These are phyloP conservation scores for Sebastiscus tertius DNA, from an alignment of 2,797 vertebrate genomes.

Conservation along the genomic window DNA sequence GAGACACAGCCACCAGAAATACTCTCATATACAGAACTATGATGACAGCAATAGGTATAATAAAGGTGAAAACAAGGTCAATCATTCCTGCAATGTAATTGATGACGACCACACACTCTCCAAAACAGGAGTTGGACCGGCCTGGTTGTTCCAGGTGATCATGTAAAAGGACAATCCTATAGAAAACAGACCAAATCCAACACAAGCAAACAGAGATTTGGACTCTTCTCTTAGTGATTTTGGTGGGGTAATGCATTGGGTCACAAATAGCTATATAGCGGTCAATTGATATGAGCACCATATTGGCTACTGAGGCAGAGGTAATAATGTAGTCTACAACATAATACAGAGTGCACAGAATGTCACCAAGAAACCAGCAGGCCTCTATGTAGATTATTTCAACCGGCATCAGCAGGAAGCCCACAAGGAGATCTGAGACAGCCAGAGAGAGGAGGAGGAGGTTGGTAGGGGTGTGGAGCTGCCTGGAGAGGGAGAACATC, in stretches of 20 bases:
- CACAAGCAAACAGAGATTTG: slow-evolving; percentile 19
- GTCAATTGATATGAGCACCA: slow-evolving; percentile 60
- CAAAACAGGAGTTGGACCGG: slow-evolving; percentile 48
- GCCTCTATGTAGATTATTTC: slow-evolving; percentile 38
- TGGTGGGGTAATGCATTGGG: slow-evolving; percentile 39
- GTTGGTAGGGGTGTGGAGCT: slow-evolving; percentile 65
- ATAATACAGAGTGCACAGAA: slow-evolving; percentile 42
- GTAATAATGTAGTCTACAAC: slow-evolving; percentile 38
- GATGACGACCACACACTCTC: slow-evolving; percentile 67
- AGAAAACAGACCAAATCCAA: slow-evolving; percentile 44
- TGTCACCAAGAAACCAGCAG: slow-evolving; percentile 66
- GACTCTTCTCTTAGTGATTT: slow-evolving; percentile 10
- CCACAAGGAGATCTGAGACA: slow-evolving; percentile 49
- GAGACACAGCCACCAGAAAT: slow-evolving; percentile 59
- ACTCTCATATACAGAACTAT: slow-evolving; percentile 59
- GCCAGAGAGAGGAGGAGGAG: slow-evolving; percentile 63
- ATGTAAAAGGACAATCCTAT: slow-evolving; percentile 12
- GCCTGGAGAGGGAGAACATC: slow-evolving; percentile 29
- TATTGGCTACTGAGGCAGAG: slow-evolving; percentile 41
- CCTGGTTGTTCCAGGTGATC: slow-evolving; percentile 48
- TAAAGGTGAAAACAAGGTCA: slow-evolving; percentile 62
- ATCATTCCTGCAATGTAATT: slow-evolving; percentile 10
- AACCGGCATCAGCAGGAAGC: slow-evolving; percentile 54
- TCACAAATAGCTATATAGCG: slow-evolving; percentile 61
- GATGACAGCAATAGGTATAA: slow-evolving; percentile 48